Evolutionary conservation across 1,140 invertebrate genomes (phyloP).

Genomic region (Forficula auricularia): DNA sequence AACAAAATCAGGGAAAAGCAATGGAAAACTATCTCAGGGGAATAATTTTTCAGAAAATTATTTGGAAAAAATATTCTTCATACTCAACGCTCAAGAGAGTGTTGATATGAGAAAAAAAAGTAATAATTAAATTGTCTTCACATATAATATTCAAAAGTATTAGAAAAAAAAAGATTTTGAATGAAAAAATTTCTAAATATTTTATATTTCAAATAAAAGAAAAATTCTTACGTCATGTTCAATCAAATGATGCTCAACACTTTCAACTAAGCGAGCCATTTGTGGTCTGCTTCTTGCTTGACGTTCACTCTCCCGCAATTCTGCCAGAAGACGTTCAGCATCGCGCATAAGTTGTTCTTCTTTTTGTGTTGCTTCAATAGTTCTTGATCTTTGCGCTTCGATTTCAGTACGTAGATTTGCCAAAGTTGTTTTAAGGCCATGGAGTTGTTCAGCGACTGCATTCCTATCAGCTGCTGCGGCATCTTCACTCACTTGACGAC

Average conservation of each 20-base stretch:
- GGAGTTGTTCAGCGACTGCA: conserved; percentile 68
- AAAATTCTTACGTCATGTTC: conserved; percentile 43
- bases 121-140: no score
- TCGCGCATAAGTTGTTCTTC: conserved; percentile 72
- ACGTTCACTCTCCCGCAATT: conserved; percentile 68
- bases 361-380: no score
- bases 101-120: no score
- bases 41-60: no score
- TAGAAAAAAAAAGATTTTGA: no score
- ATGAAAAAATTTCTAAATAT: conserved; percentile 2
- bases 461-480: conserved; percentile 71
- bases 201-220: conserved; percentile 4
- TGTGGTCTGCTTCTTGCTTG: conserved; percentile 63
- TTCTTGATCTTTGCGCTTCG: conserved; percentile 45
- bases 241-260: conserved; percentile 60
- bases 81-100: no score
- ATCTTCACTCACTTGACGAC: conserved; percentile 75
- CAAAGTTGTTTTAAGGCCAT: conserved; percentile 69
- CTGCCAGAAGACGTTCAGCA: conserved; percentile 65
- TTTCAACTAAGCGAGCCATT: conserved; percentile 55
- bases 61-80: no score
- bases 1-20: no score
- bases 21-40: no score
- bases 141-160: no score
- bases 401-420: conserved; percentile 60